These are phyloP conservation scores for Corythaixoides concolor DNA, from an alignment of 2,113 vertebrate genomes.

Conservation along the genomic window DNA sequence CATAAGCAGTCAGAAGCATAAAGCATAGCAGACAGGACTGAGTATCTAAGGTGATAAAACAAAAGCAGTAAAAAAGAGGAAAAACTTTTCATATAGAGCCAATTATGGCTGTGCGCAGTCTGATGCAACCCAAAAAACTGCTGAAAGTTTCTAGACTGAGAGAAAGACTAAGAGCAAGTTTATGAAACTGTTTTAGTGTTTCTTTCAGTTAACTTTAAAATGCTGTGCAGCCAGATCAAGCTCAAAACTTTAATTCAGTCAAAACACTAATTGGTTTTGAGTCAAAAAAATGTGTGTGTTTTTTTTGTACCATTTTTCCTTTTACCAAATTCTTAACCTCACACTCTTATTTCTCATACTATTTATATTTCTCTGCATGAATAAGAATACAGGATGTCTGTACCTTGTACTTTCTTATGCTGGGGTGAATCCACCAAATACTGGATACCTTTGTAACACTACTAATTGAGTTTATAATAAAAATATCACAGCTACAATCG, in stretches of 20 bases:
- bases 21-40: accelerated
- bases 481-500: neutral
- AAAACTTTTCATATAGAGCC: neutral
- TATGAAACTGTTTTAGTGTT: neutral
- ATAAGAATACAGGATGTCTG: neutral
- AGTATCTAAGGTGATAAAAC: neutral
- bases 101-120: neutral
- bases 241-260: neutral
- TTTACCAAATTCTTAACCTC: neutral
- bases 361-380: neutral
- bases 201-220: neutral
- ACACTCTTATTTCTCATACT: neutral
- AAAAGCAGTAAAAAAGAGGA: neutral
- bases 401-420: neutral
- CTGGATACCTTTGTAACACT: neutral
- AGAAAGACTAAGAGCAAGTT: neutral
- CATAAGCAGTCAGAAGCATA: neutral
- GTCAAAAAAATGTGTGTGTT: neutral
- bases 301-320: neutral
- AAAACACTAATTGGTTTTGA: neutral
- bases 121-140: neutral
- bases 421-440: neutral
- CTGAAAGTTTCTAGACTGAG: neutral
- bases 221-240: neutral
- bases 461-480: neutral